Conservation (phyloP, 2,888 invertebrate genomes). For the Sicus ferrugineus region DNA sequence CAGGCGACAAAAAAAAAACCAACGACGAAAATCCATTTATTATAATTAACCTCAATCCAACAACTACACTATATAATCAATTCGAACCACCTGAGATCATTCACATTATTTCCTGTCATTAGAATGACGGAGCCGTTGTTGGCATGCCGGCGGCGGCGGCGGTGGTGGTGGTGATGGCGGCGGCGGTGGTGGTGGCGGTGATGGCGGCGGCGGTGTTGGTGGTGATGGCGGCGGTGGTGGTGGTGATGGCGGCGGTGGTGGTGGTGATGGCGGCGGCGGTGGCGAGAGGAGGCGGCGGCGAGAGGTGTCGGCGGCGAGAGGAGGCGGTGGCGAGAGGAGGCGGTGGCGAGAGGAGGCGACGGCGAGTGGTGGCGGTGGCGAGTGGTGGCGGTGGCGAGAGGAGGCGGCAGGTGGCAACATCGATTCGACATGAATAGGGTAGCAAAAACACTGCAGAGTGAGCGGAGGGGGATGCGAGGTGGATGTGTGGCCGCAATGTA, state of each 20-base stretch:
- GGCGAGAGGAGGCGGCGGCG: background rate
- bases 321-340: background rate
- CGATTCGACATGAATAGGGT: too few relatives aligned
- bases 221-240: background rate
- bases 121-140: background rate
- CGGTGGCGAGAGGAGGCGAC: too few relatives aligned
- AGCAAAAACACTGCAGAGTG: too few relatives aligned
- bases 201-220: too few relatives aligned
- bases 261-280: background rate
- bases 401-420: background rate
- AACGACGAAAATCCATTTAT: slow-evolving; percentile 23
- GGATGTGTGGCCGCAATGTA: too few relatives aligned
- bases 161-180: background rate
- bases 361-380: background rate
- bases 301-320: too few relatives aligned
- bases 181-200: background rate
- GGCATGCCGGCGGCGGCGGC: background rate
- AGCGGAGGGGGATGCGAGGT: too few relatives aligned
- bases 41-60: slow-evolving; percentile 30
- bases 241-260: background rate
- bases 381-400: background rate
- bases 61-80: slow-evolving; percentile 22
- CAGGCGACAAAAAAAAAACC: background rate
- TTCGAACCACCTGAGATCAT: slow-evolving; percentile 32
- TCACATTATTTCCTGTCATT: slow-evolving; percentile 28